Evolutionary conservation across 2,797 vertebrate species (phyloP), one percentile per base, ranked within the genome.

Genomic region (Thunnus albacares): DNA sequence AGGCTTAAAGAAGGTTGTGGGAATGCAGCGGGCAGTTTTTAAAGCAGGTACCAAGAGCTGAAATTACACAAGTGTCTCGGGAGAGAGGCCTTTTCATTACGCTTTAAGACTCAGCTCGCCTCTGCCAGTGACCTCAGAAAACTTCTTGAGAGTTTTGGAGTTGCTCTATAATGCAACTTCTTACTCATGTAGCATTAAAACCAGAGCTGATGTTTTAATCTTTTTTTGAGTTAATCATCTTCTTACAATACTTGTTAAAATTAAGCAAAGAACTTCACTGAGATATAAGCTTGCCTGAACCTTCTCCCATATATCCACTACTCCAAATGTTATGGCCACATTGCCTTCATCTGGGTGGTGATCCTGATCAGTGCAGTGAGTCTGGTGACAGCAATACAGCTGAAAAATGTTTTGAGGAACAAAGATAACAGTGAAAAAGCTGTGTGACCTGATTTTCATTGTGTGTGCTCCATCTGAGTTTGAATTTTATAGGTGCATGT

Each of bases 31-130:
- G 62, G 43, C 79, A 77, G 72, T 81, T 91, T 85, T 85, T 58
- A 81, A 84, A 78, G 81, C 82, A 91, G 90, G 90, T 94, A 90
- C 84, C 49, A 63, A 79, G 82, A 82, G 81, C 83, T 85, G 87
- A 87, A 93, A 90, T 93, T 81, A 86, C 70, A 62, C 67, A 80
- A 71, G 71, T 4, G 78, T 89, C 92, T 92, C 92, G 57, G 18
- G 91, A 90, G 94, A 79, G 74, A 64, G 12, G 71, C 56, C 30
- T 79, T 84, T 92, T 94, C 90, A 93, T 94, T 93, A 94, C 71
- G 88, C 88, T 87, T 82, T 70, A 87, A 89, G 67, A 79, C 81
- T 87, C 77, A 22, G 30, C 76, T 87, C 5, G 24, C 67, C 70
- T 75, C 43, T 30, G 43, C 56, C 61, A 65, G 14, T 83, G 88